Percentiles rank a stretch among this genome's conserved stretches.
Conservation (phyloP, 2,797 vertebrate species). For the Eidolon dupreanum region DNA sequence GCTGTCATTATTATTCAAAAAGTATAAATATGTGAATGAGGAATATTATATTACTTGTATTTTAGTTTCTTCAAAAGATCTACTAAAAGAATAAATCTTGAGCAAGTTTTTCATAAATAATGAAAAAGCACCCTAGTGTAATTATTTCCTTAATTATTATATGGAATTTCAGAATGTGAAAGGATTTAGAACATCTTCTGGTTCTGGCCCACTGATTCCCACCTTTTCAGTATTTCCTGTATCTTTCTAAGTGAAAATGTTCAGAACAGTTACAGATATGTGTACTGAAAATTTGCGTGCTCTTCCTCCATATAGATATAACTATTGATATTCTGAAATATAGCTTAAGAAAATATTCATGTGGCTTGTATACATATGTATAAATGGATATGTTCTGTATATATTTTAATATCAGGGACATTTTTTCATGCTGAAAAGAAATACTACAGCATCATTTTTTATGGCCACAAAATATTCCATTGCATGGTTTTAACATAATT, state of each 20-base stretch:
- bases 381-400: background rate
- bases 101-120: background rate
- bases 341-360: conserved; percentile 15
- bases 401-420: background rate
- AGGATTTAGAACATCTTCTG: background rate
- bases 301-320: background rate
- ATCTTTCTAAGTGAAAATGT: background rate
- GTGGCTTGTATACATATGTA: background rate
- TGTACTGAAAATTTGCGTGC: background rate
- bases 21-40: background rate
- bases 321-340: background rate
- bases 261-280: background rate
- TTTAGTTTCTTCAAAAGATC: background rate
- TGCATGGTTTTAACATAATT: background rate
- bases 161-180: background rate
- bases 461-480: background rate
- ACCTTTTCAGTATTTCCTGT: background rate
- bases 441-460: background rate
- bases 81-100: conserved; percentile 4
- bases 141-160: background rate
- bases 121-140: background rate
- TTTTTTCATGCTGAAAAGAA: conserved; percentile 18
- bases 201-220: background rate
- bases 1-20: background rate
- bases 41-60: background rate